These are phyloP conservation scores for Phalloptychus januarius DNA, from an alignment of 2,797 vertebrate genomes.

Conservation along the genomic window DNA sequence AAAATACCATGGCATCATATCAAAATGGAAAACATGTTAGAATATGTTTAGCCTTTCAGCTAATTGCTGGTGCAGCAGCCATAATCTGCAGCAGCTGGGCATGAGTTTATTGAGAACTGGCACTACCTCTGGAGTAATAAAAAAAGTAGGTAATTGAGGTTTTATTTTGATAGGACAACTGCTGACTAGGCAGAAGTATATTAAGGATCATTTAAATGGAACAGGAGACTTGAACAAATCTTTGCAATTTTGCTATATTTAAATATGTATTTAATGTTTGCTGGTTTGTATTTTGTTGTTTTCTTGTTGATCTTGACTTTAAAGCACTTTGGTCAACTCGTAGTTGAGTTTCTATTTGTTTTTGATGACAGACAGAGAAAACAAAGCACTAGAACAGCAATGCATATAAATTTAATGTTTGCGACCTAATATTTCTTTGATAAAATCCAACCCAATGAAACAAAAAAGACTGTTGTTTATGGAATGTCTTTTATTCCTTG, in stretches of 20 bases:
- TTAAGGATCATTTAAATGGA: background rate
- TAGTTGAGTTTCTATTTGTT: background rate
- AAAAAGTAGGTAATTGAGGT: background rate
- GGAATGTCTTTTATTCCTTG: conserved; percentile 73
- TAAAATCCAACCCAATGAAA: conserved; percentile 23
- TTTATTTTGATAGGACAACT: too few species aligned
- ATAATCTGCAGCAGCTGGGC: background rate
- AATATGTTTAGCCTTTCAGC: background rate
- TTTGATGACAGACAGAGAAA: background rate
- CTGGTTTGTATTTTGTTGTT: background rate
- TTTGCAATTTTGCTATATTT: background rate
- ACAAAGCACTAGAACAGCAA: background rate
- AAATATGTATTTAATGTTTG: background rate
- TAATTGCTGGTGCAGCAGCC: background rate
- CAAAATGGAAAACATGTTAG: background rate
- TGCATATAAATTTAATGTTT: background rate
- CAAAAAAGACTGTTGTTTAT: conserved; percentile 38
- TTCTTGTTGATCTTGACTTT: background rate
- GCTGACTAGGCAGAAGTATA: too few species aligned
- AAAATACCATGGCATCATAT: background rate
- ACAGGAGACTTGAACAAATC: background rate
- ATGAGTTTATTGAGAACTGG: background rate
- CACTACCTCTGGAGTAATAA: background rate
- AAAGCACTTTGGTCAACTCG: background rate
- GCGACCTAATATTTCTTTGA: background rate